These are phyloP conservation scores for Colaptes auratus DNA, from an alignment of 2,113 vertebrate genomes.

Conservation along the genomic window DNA sequence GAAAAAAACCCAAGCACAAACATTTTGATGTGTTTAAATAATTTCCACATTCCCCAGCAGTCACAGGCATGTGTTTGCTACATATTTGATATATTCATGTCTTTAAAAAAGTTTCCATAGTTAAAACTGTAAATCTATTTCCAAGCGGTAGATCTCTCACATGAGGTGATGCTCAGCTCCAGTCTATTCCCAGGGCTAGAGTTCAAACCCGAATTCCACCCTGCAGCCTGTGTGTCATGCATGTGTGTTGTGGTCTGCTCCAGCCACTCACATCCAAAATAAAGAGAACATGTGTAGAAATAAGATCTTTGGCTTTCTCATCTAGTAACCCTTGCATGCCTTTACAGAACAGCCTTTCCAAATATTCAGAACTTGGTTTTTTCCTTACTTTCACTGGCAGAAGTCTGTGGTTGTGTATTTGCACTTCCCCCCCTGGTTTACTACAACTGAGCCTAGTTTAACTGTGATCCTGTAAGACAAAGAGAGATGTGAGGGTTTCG, in stretches of 20 bases:
- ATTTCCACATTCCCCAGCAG: not conserved
- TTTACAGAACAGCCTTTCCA: not conserved
- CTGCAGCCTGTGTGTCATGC: not conserved
- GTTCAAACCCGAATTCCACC: not conserved
- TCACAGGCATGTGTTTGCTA: not conserved
- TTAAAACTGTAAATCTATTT: not conserved
- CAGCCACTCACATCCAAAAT: not conserved
- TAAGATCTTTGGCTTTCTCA: not conserved
- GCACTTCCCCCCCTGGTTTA: not conserved
- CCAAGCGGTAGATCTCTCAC: not conserved
- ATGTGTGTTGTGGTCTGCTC: not conserved
- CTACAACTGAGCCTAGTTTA: not conserved
- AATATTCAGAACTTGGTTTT: not conserved
- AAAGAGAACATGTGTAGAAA: not conserved
- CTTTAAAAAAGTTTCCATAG: not conserved
- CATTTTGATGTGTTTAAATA: not conserved
- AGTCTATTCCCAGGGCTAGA: not conserved
- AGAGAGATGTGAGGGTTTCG: not conserved
- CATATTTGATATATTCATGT: not conserved
- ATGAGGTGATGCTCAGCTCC: not conserved
- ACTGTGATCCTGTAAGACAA: not conserved
- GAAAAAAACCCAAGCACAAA: not conserved
- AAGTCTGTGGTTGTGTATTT: slow-evolving; percentile 19
- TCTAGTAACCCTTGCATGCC: not conserved
- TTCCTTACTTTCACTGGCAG: not conserved